Conservation (phyloP, 2,888 invertebrate genomes). For the Napeogenes inachia region DNA sequence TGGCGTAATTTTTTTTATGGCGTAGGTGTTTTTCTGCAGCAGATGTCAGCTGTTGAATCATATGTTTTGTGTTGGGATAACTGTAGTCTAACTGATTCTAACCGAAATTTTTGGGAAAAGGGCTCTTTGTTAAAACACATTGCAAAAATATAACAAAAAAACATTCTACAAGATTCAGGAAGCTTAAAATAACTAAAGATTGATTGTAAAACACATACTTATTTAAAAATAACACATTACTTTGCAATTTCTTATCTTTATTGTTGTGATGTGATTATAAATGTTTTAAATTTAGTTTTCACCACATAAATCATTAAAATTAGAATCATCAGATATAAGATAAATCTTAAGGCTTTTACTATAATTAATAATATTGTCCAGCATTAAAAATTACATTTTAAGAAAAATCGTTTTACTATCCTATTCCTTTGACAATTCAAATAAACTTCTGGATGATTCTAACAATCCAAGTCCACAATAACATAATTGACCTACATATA, state of each 20-base stretch:
- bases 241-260: no score
- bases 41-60: conserved; percentile 68
- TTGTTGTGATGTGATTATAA: no score
- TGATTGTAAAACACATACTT: not conserved
- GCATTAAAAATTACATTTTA: no score
- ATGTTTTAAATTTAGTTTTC: no score
- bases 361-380: no score
- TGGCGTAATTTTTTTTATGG: conserved; percentile 37
- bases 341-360: no score
- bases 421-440: no score
- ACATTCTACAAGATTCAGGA: not conserved
- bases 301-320: no score
- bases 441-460: no score
- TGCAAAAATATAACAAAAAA: not conserved
- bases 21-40: conserved; percentile 43
- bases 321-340: no score
- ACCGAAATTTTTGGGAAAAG: conserved; percentile 39
- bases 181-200: not conserved
- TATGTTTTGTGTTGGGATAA: conserved; percentile 52
- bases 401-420: no score
- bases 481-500: conserved; percentile 10
- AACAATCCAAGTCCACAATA: no score
- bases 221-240: not conserved
- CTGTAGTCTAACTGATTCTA: conserved; percentile 65
- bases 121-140: not conserved